These are phyloP conservation scores for Lophura nycthemera DNA, from an alignment of 2,113 vertebrate genomes.

Conservation along the genomic window DNA sequence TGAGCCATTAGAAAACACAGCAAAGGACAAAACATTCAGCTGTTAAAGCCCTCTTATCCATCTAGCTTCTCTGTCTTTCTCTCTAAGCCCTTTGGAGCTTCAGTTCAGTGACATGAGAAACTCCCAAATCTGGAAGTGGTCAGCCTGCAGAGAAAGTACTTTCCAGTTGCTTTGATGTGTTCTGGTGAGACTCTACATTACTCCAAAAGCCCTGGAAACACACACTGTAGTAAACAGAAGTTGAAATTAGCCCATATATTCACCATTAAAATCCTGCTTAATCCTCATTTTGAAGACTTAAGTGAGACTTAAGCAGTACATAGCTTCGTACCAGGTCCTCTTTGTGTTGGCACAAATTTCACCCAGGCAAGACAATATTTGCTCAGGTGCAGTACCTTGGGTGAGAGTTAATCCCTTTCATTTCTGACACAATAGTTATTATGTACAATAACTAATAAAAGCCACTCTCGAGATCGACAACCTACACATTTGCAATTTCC, in stretches of 20 bases:
- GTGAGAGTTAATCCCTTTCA: constrained; percentile 73
- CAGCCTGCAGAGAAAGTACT: neutral
- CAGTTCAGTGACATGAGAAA: neutral
- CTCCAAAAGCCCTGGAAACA: neutral
- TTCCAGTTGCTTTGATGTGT: neutral
- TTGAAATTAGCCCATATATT: neutral
- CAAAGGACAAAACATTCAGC: neutral
- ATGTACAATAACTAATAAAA: constrained; percentile 70
- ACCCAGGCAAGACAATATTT: constrained; percentile 74
- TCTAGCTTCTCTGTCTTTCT: neutral
- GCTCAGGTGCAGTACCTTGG: constrained; percentile 73
- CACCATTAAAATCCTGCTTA: neutral
- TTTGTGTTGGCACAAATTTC: constrained; percentile 68
- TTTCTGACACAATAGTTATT: constrained; percentile 74
- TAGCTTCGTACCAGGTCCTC: constrained; percentile 55
- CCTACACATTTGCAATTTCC: constrained; percentile 70
- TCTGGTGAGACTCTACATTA: neutral
- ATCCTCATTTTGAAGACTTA: constrained; percentile 43
- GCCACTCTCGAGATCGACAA: constrained; percentile 57
- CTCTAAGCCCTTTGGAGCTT: neutral
- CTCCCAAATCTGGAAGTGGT: neutral
- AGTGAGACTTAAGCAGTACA: constrained; percentile 50
- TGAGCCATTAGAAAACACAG: neutral
- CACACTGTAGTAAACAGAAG: neutral
- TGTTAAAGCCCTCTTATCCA: neutral